phyloP scores from a whole-genome alignment of 2,113 vertebrate genomes.

The Delphinapterus leucas region DNA sequence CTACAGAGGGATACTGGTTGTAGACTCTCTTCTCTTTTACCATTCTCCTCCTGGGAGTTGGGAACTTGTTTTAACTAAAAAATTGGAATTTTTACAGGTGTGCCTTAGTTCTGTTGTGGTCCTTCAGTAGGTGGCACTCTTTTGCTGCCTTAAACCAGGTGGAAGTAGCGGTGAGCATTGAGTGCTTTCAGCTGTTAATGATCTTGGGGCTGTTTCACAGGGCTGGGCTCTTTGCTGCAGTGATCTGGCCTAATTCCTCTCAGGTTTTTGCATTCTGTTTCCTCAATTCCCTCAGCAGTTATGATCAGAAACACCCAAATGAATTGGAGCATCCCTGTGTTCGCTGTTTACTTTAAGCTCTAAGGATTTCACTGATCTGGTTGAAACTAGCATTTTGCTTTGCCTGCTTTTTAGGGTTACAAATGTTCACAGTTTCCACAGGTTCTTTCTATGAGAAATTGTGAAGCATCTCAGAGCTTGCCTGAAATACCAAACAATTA shows the following conservation, averaged over 20 bases:
- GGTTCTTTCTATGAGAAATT: conserved; percentile 30
- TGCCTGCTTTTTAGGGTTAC: background rate
- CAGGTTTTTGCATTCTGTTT: conserved; percentile 7
- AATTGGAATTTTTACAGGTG: background rate
- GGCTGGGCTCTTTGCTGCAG: background rate
- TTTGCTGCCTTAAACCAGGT: background rate
- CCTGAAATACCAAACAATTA: background rate
- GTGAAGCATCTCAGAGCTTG: background rate
- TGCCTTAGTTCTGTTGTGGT: background rate
- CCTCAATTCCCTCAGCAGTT: background rate
- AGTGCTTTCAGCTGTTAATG: background rate
- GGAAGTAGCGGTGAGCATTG: background rate
- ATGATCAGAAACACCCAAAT: background rate
- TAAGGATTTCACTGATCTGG: conserved; percentile 29
- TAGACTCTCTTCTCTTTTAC: background rate
- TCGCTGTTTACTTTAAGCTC: background rate
- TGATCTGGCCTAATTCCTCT: background rate
- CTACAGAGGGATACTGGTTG: background rate
- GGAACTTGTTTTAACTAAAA: conserved; percentile 33
- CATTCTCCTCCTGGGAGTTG: background rate
- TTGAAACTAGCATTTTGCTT: conserved; percentile 25
- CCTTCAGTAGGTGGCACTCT: conserved; percentile 32
- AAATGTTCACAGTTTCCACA: background rate
- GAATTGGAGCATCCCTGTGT: background rate
- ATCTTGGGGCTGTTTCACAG: background rate